Percentiles rank a stretch among this genome's conserved stretches.
Evolutionary conservation across 2,113 vertebrate species (phyloP).

Genomic region (Lucifuga dentata): DNA sequence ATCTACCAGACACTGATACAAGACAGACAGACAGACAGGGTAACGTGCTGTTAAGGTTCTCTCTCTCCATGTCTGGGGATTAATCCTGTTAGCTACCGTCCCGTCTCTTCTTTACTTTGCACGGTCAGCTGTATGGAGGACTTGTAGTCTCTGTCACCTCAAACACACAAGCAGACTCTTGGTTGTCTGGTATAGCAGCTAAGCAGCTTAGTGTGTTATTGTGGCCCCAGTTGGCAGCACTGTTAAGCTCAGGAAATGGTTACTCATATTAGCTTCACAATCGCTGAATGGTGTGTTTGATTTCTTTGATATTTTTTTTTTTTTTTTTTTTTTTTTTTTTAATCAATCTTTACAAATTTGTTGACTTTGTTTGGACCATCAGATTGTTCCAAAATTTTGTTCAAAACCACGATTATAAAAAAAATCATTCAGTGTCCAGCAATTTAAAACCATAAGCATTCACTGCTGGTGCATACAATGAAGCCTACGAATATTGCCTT

Average conservation of each 20-base stretch:
- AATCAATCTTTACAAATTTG: neutral
- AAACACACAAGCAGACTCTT: constrained; percentile 22
- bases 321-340: neutral
- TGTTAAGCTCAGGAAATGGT: constrained; percentile 50
- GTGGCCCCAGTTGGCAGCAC: constrained; percentile 54
- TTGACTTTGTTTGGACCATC: neutral
- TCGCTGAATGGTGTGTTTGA: constrained; percentile 17
- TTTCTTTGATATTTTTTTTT: constrained; percentile 23
- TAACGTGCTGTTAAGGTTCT: constrained; percentile 24
- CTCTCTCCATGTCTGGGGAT: constrained; percentile 31
- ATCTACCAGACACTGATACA: constrained; percentile 22
- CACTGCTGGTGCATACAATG: too few species aligned
- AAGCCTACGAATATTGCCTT: too few species aligned
- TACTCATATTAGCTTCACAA: constrained; percentile 36
- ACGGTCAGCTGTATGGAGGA: constrained; percentile 61
- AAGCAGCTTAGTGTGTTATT: constrained; percentile 70
- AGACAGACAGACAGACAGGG: constrained; percentile 9
- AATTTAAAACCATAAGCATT: neutral
- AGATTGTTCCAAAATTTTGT: neutral
- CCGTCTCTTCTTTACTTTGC: constrained; percentile 51
- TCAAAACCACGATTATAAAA: neutral
- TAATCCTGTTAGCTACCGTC: constrained; percentile 63
- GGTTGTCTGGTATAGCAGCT: constrained; percentile 62
- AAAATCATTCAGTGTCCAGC: too few species aligned
- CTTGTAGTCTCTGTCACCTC: constrained; percentile 53